Percentiles rank a stretch among this genome's conserved stretches.
Conservation (phyloP, 2,113 vertebrate genomes). For the Leiothrix lutea region DNA sequence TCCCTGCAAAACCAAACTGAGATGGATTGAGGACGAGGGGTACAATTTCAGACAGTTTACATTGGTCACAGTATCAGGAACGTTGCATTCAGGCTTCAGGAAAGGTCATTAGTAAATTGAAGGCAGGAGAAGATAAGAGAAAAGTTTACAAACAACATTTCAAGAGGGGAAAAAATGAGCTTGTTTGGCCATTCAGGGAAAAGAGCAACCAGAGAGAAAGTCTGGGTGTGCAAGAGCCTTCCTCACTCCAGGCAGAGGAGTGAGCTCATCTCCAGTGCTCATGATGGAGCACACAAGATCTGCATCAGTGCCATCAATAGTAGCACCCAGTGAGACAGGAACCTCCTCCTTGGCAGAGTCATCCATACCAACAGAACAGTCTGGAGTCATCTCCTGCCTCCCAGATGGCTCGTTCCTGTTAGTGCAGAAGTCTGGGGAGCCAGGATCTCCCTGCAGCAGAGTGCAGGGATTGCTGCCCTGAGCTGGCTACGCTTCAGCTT, state of each 20-base stretch:
- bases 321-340: neutral
- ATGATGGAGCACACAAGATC: neutral
- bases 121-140: neutral
- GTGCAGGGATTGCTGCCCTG: neutral
- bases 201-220: neutral
- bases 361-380: neutral
- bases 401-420: neutral
- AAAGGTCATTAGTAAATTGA: conserved; percentile 19
- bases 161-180: neutral
- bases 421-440: neutral
- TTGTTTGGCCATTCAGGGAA: neutral
- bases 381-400: neutral
- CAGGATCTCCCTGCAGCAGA: neutral
- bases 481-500: neutral
- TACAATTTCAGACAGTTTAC: neutral
- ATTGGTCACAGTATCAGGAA: neutral
- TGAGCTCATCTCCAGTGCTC: neutral
- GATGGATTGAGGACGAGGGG: neutral
- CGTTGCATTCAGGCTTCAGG: neutral
- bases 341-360: neutral
- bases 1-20: neutral
- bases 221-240: neutral
- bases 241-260: neutral
- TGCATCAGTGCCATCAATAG: neutral
- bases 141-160: conserved; percentile 7